Conservation (phyloP, 2,888 invertebrate species). For the Himalopsyche japonica region DNA sequence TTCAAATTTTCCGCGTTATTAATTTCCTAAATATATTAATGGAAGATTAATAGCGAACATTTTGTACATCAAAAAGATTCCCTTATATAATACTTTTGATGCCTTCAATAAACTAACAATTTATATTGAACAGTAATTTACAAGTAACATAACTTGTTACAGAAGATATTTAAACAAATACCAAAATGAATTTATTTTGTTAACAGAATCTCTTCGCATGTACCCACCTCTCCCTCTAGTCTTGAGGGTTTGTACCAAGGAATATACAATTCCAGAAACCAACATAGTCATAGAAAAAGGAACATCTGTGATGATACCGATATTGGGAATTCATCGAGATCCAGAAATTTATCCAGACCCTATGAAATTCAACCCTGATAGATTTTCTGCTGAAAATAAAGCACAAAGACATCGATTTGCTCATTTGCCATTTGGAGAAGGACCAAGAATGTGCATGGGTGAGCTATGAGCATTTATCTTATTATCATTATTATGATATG, state of each 20-base stretch:
- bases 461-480: not conserved
- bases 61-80: too few species aligned
- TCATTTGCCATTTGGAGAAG: slow-evolving; percentile 41
- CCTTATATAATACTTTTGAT: too few species aligned
- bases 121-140: too few species aligned
- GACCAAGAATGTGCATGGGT: slow-evolving; percentile 46
- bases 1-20: too few species aligned
- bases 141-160: too few species aligned
- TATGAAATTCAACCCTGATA: slow-evolving; percentile 45
- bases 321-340: slow-evolving; percentile 47
- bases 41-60: too few species aligned
- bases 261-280: slow-evolving; percentile 32
- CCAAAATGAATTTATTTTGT: not conserved
- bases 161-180: too few species aligned
- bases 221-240: slow-evolving; percentile 48
- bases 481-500: too few species aligned
- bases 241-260: slow-evolving; percentile 47
- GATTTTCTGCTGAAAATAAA: slow-evolving; percentile 45
- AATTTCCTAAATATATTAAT: too few species aligned
- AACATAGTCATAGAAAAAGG: slow-evolving; percentile 36
- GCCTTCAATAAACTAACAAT: too few species aligned
- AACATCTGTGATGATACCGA: slow-evolving; percentile 44
- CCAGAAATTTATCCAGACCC: slow-evolving; percentile 48
- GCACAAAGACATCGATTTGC: slow-evolving; percentile 41
- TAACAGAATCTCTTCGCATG: slow-evolving; percentile 47